phyloP scores from a whole-genome alignment of 2,113 vertebrate genomes.

The Damaliscus lunatus region DNA sequence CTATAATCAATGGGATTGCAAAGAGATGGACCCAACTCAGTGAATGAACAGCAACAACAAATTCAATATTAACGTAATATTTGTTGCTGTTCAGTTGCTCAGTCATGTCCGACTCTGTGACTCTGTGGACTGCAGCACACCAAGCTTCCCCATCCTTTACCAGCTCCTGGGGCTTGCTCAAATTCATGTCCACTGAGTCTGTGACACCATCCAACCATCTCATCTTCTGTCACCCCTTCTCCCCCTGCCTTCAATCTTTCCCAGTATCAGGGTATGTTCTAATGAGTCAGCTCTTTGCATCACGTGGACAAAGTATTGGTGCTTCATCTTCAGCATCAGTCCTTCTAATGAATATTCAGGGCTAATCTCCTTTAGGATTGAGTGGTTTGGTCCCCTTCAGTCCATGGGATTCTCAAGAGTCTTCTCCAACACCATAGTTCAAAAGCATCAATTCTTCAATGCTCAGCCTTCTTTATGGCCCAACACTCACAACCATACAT shows the following conservation, averaged over 20 bases:
- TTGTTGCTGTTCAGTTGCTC: background rate
- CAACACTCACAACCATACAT: background rate
- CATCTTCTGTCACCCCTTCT: background rate
- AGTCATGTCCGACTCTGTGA: background rate
- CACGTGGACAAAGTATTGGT: background rate
- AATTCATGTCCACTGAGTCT: background rate
- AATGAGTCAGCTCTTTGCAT: background rate
- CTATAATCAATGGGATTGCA: background rate
- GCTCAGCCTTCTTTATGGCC: background rate
- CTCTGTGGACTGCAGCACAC: background rate
- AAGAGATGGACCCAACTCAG: background rate
- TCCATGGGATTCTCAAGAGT: background rate
- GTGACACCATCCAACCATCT: background rate
- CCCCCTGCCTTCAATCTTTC: background rate
- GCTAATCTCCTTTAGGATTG: background rate
- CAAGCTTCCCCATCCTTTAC: background rate
- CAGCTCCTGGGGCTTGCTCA: background rate
- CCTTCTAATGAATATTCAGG: background rate
- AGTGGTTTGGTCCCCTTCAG: background rate
- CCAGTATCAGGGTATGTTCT: background rate
- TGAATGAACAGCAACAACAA: background rate
- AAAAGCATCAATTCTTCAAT: background rate
- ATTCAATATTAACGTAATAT: background rate
- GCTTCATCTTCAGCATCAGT: background rate
- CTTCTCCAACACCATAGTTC: background rate